Evolutionary conservation across 2,797 vertebrate genomes (phyloP).

Genomic region (Toxotes lorentzi): DNA sequence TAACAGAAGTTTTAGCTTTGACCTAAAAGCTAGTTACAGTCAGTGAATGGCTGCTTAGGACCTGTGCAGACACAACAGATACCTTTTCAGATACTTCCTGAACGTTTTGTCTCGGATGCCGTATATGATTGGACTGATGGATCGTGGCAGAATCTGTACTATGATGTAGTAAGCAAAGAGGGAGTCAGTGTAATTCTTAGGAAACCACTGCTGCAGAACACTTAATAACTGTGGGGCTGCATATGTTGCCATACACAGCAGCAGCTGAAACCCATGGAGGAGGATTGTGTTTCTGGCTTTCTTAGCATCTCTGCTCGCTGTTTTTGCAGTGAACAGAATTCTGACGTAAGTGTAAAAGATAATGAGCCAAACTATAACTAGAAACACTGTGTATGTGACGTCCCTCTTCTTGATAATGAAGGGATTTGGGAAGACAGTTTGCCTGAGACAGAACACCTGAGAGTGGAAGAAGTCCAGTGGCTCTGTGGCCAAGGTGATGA

Average conservation of each 20-base stretch:
- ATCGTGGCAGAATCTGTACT: constrained; percentile 69
- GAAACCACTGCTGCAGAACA: constrained; percentile 43
- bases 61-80: constrained; percentile 24
- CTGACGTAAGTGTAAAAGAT: constrained; percentile 80
- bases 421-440: constrained; percentile 60
- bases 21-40: background rate
- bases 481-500: constrained; percentile 66
- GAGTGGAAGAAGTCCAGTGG: constrained; percentile 65
- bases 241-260: constrained; percentile 72
- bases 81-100: constrained; percentile 58
- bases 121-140: constrained; percentile 70
- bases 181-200: constrained; percentile 31
- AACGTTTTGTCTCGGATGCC: constrained; percentile 70
- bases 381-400: constrained; percentile 13
- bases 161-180: constrained; percentile 64
- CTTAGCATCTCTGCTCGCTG: constrained; percentile 56
- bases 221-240: background rate
- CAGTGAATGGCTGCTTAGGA: background rate
- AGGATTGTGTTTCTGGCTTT: constrained; percentile 79
- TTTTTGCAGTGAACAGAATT: constrained; percentile 73
- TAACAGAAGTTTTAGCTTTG: background rate
- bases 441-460: constrained; percentile 64
- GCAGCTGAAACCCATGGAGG: constrained; percentile 74
- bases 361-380: constrained; percentile 76
- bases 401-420: constrained; percentile 62